Percentiles rank a stretch among this genome's conserved stretches.
Evolutionary conservation across 2,888 invertebrate genomes (phyloP).

Genomic region (Lissonota sp.): DNA sequence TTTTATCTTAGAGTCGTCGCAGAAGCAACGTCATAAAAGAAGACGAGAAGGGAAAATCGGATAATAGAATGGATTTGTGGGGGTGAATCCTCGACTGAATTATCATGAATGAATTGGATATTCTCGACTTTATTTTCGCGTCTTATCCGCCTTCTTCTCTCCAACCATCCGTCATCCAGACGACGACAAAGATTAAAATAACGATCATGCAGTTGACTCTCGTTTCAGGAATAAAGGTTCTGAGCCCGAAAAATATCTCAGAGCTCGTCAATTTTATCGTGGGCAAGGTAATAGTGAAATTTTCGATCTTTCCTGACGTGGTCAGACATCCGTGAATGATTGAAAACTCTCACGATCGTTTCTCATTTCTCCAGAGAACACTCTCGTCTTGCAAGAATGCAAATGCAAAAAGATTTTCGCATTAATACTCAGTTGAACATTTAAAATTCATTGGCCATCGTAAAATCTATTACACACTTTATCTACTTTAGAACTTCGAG

Average conservation of each 20-base stretch:
- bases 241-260: not conserved
- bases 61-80: slow-evolving; percentile 16
- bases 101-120: slow-evolving; percentile 50
- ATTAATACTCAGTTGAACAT: not conserved
- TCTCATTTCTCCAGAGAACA: slow-evolving; percentile 5
- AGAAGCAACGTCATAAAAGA: not conserved
- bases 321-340: not conserved
- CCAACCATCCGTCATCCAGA: not conserved
- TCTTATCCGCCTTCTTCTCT: not conserved
- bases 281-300: not conserved
- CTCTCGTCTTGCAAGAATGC: too few species aligned
- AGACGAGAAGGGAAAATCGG: not conserved
- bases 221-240: not conserved
- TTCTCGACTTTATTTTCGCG: slow-evolving; percentile 15
- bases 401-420: not conserved
- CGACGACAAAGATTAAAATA: not conserved
- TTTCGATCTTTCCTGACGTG: not conserved
- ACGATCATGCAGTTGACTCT: not conserved
- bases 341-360: slow-evolving; percentile 40
- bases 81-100: slow-evolving; percentile 39
- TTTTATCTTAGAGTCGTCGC: not conserved
- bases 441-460: not conserved
- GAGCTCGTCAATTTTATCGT: slow-evolving; percentile 2
- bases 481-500: too few species aligned
- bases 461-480: not conserved